Evolutionary conservation across 2,113 vertebrate genomes (phyloP), one percentile per base, ranked within the genome.

Genomic region (Acrocephalus kingi): DNA sequence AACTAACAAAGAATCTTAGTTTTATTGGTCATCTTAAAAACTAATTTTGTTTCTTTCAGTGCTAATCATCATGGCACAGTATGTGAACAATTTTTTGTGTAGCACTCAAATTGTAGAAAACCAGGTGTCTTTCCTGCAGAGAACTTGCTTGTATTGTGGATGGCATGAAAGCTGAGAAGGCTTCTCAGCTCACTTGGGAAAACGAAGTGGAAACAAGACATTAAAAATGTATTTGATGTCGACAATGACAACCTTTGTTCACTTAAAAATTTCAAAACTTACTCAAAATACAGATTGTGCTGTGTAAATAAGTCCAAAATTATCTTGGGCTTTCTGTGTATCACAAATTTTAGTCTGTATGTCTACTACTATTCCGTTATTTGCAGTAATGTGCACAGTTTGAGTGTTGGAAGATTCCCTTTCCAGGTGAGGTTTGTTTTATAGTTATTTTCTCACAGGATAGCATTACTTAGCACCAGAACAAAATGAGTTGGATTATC

Each of bases 171-270:
- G 46, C 31, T 46, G 64, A 66, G 80, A 80, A 58, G 10, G 45
- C 69, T 62, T 48, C 89, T 89, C 41, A 61, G 74, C 64, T 97
- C 86, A 33, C 49, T 94, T 82, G 92, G 81, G 74, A 89, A 95
- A 93, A 94, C 59, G 22, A 90, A 94, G 68, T 89, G 87, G 73
- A 84, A 95, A 73, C 63, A 71, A 92, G 77, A 96, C 55, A 74
- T 92, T 92, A 89, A 93, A 95, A 95, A 95, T 80, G 79, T 6
- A 22, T 95, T 92, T 89, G 62, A 97, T 83, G 78, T 69, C 85
- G 95, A 93, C 64, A 90, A 59, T 51, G 46, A 87, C 93, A 96
- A 92, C 62, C 59, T 59, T 30, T n/a, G 66, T 69, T 67, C 19
- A 77, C 35, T 93, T 69, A 55, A 37, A 76, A 84, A 48, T 77